A percentile compares a stretch with the other conserved stretches of the same genome.
Conservation (phyloP, 2,113 vertebrate species). For the Lophura nycthemera region DNA sequence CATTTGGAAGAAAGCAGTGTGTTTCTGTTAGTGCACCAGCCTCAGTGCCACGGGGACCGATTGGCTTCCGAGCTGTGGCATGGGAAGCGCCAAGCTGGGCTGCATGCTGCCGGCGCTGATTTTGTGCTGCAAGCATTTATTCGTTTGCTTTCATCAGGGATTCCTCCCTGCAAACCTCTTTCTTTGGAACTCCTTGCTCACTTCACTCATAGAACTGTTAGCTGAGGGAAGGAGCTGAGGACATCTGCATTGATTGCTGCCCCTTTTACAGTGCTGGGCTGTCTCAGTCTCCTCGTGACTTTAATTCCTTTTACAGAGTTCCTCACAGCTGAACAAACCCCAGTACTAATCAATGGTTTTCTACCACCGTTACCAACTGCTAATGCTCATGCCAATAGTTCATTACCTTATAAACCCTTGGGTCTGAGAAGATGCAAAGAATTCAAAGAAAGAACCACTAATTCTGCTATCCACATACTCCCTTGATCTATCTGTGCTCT, state of each 20-base stretch:
- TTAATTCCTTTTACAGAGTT: neutral
- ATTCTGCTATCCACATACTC: neutral
- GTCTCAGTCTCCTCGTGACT: neutral
- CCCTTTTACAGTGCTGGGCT: neutral
- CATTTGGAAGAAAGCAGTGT: conserved; percentile 35
- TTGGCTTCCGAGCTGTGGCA: neutral
- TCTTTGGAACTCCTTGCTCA: neutral
- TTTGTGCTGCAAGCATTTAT: neutral
- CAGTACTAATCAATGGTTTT: neutral
- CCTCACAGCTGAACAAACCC: neutral
- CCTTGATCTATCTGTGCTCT: neutral
- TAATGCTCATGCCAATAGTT: neutral
- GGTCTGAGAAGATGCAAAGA: neutral
- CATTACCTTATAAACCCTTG: neutral
- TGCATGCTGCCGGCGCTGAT: neutral
- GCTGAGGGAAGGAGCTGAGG: neutral
- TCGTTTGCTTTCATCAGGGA: neutral
- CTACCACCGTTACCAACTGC: neutral
- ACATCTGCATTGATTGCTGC: neutral
- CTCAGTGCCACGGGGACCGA: neutral
- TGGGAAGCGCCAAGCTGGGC: conserved; percentile 26
- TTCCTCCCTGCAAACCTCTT: neutral
- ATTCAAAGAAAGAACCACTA: neutral
- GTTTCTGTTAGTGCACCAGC: neutral
- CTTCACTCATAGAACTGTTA: neutral